These are phyloP conservation scores for Batillaria attramentaria DNA, from an alignment of 1,140 invertebrate species.

Conservation along the genomic window DNA sequence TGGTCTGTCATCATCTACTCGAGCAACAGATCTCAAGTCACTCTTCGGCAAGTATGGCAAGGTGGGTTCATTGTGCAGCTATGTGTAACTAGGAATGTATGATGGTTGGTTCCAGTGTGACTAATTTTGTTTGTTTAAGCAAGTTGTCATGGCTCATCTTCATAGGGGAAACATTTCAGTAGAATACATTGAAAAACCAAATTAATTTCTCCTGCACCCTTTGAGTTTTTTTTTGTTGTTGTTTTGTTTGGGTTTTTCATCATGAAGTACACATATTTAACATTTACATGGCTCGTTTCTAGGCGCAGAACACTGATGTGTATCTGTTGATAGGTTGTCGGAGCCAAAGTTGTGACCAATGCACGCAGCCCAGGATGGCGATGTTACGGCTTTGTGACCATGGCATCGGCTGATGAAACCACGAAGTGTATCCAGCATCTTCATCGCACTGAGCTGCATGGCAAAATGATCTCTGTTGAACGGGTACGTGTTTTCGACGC, in stretches of 20 bases:
- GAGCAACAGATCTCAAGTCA: constrained; percentile 92
- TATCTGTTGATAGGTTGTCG: constrained; percentile 76
- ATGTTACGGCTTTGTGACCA: constrained; percentile 96
- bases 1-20: constrained; percentile 88
- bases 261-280: neutral
- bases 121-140: too few relatives aligned
- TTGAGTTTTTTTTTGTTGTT: too few relatives aligned
- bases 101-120: neutral
- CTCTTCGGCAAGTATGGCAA: constrained; percentile 94
- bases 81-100: too few relatives aligned
- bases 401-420: constrained; percentile 90
- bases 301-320: too few relatives aligned
- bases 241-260: too few relatives aligned
- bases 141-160: too few relatives aligned
- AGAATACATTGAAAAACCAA: neutral
- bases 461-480: constrained; percentile 93
- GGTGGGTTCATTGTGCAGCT: constrained; percentile 76
- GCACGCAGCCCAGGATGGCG: constrained; percentile 89
- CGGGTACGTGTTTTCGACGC: constrained; percentile 75
- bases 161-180: too few relatives aligned
- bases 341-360: constrained; percentile 97
- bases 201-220: neutral
- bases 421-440: constrained; percentile 90
- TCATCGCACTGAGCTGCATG: constrained; percentile 91
- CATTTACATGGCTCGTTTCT: too few relatives aligned